Conservation (phyloP, 2,888 invertebrate genomes). For the Abrostola tripartita region DNA sequence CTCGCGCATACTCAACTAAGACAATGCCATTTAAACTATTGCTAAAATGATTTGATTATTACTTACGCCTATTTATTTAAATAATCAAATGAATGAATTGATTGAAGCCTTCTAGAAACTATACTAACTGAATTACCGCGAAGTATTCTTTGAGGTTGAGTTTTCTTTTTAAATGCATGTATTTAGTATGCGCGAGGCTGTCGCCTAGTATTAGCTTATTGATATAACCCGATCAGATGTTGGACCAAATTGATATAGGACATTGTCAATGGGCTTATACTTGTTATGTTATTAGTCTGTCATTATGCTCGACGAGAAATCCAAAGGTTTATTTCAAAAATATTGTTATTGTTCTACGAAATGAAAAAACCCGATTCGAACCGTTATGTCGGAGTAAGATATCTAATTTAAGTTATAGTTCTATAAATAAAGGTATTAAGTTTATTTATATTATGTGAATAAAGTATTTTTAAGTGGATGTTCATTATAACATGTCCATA, state of each 20-base stretch:
- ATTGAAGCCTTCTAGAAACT: background rate
- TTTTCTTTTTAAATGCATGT: slow-evolving; percentile 15
- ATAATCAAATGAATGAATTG: background rate
- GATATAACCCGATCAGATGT: slow-evolving; percentile 59
- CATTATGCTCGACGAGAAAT: slow-evolving; percentile 50
- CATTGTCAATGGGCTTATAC: slow-evolving; percentile 64
- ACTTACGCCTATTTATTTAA: background rate
- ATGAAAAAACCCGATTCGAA: slow-evolving; percentile 47
- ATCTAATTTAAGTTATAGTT: slow-evolving; percentile 57
- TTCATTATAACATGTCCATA: slow-evolving; percentile 62
- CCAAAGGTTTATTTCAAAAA: slow-evolving; percentile 50
- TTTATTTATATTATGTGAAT: slow-evolving; percentile 69
- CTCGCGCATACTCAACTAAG: slow-evolving; percentile 47
- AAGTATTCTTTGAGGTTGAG: no score
- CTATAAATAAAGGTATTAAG: slow-evolving; percentile 61
- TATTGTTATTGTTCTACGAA: slow-evolving; percentile 48
- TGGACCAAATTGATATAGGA: slow-evolving; percentile 52
- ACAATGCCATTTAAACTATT: slow-evolving; percentile 1
- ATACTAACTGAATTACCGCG: no score
- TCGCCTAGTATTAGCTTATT: slow-evolving; percentile 63
- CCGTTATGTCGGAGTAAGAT: slow-evolving; percentile 52
- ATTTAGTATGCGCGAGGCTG: slow-evolving; percentile 54
- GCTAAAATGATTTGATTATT: slow-evolving; percentile 11
- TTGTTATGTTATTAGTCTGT: slow-evolving; percentile 36
- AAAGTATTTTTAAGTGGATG: slow-evolving; percentile 55